Evolutionary conservation across 2,888 invertebrate species (phyloP), one percentile per base, ranked within the genome.

Genomic region (Patella depressa): DNA sequence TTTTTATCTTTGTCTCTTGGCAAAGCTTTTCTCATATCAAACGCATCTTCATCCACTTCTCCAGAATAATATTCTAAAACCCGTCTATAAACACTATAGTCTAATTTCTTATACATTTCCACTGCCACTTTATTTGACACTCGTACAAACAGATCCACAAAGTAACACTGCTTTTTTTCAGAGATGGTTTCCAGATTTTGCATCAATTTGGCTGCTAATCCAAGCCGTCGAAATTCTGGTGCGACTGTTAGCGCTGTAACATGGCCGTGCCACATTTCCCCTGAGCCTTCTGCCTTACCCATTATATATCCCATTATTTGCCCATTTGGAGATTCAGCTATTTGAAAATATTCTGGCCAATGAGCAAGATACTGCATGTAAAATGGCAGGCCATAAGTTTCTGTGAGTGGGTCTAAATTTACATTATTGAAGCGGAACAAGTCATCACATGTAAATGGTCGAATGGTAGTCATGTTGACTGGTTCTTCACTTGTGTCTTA

Each of bases 301-400:
- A 99, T 99, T 76, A 99, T 98, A 91, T 99, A 99, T 83, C 99
- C 99, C 97, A 99, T 98, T 80, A 99, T 97, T 93, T 97, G 96
- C 4, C 98, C 98, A 91, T 95, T 96, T 5, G 98, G 97, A 24
- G 98, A 96, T 93, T 98, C 98, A 3, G 98, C 97, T 24, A 98
- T 96, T 93, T 98, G 97, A 92, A 99, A 98, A 92, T 98, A 99
- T 92, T 99, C 99, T 0, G 99, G 98, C 98, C 98, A 99, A 90
- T 98, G 97, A 14, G 98, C 97, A 89, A 99, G 93, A 92, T 99
- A 99, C 90, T 98, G 98, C 92, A 99, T 96, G 90, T 99, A 99
- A 93, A 99, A 99, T 70, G 92, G 89, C 73, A 93, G 83, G 9
- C 92, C 92, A 88, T 93, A 93, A 29, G 99, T 99, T 93, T 99